Conservation (phyloP, 2,113 vertebrate genomes). For the Tyrannus savana region DNA sequence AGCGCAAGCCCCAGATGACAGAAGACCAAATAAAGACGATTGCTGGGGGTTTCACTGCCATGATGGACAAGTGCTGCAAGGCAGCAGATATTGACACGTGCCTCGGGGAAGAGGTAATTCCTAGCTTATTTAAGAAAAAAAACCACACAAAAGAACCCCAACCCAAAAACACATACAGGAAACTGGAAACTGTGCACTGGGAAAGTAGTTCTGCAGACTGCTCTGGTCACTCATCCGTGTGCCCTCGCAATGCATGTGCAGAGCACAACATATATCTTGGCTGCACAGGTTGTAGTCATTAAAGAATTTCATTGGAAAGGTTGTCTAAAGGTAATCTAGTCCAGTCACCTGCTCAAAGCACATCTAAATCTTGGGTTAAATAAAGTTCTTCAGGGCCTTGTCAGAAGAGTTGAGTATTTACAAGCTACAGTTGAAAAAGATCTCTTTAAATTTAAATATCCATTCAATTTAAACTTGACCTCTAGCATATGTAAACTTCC, state of each 20-base stretch:
- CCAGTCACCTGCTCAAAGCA: background rate
- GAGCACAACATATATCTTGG: background rate
- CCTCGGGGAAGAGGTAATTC: conserved; percentile 62
- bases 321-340: background rate
- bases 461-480: background rate
- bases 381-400: background rate
- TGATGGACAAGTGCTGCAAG: conserved; percentile 48
- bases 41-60: background rate
- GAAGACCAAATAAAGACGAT: background rate
- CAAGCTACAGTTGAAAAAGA: background rate
- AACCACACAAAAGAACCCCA: too few species aligned
- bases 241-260: background rate
- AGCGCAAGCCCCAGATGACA: conserved; percentile 35
- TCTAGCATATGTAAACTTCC: background rate
- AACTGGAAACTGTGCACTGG: background rate
- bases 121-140: background rate
- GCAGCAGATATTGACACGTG: background rate
- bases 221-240: accelerated
- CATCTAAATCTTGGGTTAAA: background rate
- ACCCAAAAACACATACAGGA: accelerated
- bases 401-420: background rate
- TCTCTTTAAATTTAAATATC: too few species aligned
- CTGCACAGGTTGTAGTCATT: background rate
- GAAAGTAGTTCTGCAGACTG: background rate
- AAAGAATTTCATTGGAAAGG: background rate